Base-by-base conservation (phyloP, 1,140 invertebrate genomes). In the Bombus impatiens region DNA sequence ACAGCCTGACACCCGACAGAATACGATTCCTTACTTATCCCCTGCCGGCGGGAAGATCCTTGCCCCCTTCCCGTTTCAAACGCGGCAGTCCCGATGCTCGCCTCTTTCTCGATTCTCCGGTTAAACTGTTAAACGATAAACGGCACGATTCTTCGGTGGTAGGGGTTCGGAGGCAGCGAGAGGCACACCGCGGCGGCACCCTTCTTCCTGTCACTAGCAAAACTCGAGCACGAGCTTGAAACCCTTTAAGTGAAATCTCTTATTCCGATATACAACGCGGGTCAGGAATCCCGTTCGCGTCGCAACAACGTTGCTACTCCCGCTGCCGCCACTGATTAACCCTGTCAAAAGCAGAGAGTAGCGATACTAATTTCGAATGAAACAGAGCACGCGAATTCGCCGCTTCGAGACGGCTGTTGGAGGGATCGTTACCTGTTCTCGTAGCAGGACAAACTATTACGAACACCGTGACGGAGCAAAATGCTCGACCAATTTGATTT, bases 161-260 rank as follows among this genome's bases (percentile, higher is more conserved):
- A 47, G 67, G 83, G 80, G 76, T 57, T 13, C 15, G 78, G 74
- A 71, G 82, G 82, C 71, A 70, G 76, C 81, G 82, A 78, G 72
- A 76, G 76, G 57, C 82, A 35, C 82, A 85, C 86, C 77, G 40
- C 40, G 28, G 71, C 84, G 59, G 25, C 82, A 86, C 84, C 47
- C 93, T 82, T 72, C 92, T 91, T 92, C 93, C 93, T 95, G 95
- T 95, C 94, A 95, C 94, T 94, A 95, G 91, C 94, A 95, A 95
- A 95, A 95, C 94, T 95, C 94, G 94, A 94, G 94, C 93, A 93
- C 89, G 40, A 12, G 67, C 68, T 57, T 22, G 94, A 95, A 95
- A 95, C 95, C 95, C 94, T 95, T 95, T 95, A 95, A 95, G 94
- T 95, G 93, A 95, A 95, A 95, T 95, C 94, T 95, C 94, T 95